Evolutionary conservation across 2,888 invertebrate genomes (phyloP), one percentile per base, ranked within the genome.

Genomic region (Drosophila anomelani): DNA sequence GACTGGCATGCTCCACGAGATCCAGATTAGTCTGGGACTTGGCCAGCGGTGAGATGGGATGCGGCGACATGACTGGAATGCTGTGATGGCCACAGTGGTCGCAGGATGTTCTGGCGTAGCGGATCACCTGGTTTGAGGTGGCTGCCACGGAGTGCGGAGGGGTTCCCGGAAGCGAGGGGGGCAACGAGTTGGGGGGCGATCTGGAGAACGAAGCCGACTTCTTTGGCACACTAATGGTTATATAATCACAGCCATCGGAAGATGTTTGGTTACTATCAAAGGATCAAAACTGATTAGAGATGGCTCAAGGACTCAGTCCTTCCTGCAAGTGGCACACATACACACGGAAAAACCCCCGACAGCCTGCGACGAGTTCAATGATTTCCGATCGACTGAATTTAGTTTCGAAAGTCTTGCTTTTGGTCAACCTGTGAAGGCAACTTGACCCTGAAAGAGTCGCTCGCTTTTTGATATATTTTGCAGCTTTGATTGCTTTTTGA

Each of bases 1-100:
- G 82, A 61, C 74, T 84, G 13, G 71, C 68, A 36, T 82, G 77
- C 54, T 91, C 92, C 17, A 88, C 76, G 51, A 90, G 67, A 66
- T 92, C 92, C 67, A 92, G 80, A 67, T 90, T 91, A n/a, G 88
- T 91, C 60, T 91, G 92, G 29, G 92, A 90, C 78, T 87, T 89
- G n/a, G 89, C 91, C 47, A 91, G 69, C 32, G 91, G 90, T 1
- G 91, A 91, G 62, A 90, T 92, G 41, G 92, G 90, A 66, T 90
- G 91, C 46, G 90, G 91, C 46, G 90, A 81, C 91, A 91, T 91
- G n/a, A 91, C 85, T 13, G 91, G 91, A 63, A 90, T 88, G 66
- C 84, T 91, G 66, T 91, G 91, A 67, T 90, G 88, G 4, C 92
- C 91, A 55, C 92, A 92, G 56, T 89, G 88, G 73, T 91, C 91